Percentiles rank a stretch among this genome's conserved stretches.
phyloP scores from a whole-genome alignment of 2,888 invertebrate species.

The Bellardia bayeri region DNA sequence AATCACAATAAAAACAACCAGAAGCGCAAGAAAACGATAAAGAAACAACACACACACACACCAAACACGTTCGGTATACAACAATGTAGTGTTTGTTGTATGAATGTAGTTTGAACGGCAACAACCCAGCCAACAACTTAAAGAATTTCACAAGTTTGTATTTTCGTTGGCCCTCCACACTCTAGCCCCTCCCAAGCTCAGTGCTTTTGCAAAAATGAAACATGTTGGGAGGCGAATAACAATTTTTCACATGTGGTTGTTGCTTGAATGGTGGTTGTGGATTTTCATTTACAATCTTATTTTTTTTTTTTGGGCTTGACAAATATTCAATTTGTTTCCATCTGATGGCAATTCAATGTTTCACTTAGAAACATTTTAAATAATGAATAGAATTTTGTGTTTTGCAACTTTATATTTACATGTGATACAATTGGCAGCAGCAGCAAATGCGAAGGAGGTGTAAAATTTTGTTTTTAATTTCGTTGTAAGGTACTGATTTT shows the following conservation, averaged over 20 bases:
- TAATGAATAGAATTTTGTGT: slow-evolving; percentile 67
- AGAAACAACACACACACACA: slow-evolving; percentile 16
- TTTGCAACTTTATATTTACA: slow-evolving; percentile 8
- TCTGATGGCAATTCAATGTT: slow-evolving; percentile 71
- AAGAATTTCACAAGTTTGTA: slow-evolving; percentile 19
- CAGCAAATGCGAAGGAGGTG: background rate
- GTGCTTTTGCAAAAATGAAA: slow-evolving; percentile 34
- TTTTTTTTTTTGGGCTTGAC: slow-evolving; percentile 43
- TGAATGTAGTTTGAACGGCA: background rate
- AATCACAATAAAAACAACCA: slow-evolving; percentile 25
- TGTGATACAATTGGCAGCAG: background rate
- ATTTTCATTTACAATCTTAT: slow-evolving; percentile 44
- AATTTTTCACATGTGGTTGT: slow-evolving; percentile 68
- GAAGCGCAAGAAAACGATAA: slow-evolving; percentile 14
- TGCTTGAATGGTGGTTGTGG: slow-evolving; percentile 47
- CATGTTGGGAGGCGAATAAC: slow-evolving; percentile 50
- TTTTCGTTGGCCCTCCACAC: background rate
- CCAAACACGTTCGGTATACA: slow-evolving; percentile 36
- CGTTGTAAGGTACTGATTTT: background rate
- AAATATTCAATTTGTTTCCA: slow-evolving; percentile 70
- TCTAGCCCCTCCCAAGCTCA: background rate
- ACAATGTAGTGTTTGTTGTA: slow-evolving; percentile 31
- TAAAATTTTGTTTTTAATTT: slow-evolving; percentile 8
- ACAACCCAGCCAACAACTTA: slow-evolving; percentile 14
- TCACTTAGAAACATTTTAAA: slow-evolving; percentile 65